Evolutionary conservation across 2,888 invertebrate species (phyloP), one percentile per base, ranked within the genome.

Genomic region (Rhagium mordax): DNA sequence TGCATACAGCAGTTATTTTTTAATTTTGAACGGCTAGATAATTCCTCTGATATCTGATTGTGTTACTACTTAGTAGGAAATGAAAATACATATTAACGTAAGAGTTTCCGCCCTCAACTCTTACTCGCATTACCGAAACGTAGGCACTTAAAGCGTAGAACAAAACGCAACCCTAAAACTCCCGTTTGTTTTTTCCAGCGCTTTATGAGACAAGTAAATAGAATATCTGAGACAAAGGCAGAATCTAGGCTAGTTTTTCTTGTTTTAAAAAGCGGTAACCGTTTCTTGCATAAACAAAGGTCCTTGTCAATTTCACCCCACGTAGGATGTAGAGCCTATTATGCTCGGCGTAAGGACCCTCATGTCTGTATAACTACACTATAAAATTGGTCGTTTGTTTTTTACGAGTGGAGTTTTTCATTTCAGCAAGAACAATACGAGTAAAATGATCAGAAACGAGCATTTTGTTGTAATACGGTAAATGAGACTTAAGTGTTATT

Each of bases 251-350:
- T 62, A 48, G 59, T 55, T 71, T 71, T 71, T 71, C 57, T 65
- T 48, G 70, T 71, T 65, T 47, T 29, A 62, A 27, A 33, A 41
- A 53, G 47, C 59, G 21, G 49, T 66, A 71, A 71, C 71, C 66
- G 71, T 47, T 66, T 60, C 70, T 60, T 51, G 51, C 51, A 33
- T 49, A 51, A 71, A 71, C 71, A 71, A 71, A 51, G 49, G 27
- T 27, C 20, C 55, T 71, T 27, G 70, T 64, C 65, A 60, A 60
- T 60, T 41, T 59, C 33, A 27, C 66, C 65, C 66, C 41, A 16
- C 16, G 66, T 33, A 59, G 59, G 59, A 41, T 55, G 60, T 41
- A 66, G 66, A 53, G 66, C 33, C 69, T 27, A 71, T 71, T 71
- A 60, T 60, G 15, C 41, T 24, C 7, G 67, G n/a, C n/a, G 16